Evolutionary conservation across 2,888 invertebrate genomes (phyloP), one percentile per base, ranked within the genome.

Genomic region (Dasypogon diadema): DNA sequence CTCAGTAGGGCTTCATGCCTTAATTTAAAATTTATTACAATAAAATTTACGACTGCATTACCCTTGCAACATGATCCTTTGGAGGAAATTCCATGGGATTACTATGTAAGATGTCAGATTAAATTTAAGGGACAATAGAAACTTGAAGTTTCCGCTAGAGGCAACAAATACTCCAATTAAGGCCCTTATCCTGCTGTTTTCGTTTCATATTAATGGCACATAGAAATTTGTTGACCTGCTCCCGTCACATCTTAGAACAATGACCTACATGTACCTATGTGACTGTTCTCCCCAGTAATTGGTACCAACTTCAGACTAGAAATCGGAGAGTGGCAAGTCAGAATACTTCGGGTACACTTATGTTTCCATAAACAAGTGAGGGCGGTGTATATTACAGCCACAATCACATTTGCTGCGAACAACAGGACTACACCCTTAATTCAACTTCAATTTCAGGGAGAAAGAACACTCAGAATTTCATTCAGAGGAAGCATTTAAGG

Each of bases 401-500:
- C 73, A 55, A 73, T 24, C 51, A 18, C n/a, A 70, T 37, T n/a
- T 42, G 37, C 60, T 37, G 14, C 2, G 16, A 21, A 73, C 56
- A 73, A 73, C 56, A 73, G 22, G 56, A 56, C 73, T 73, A 73
- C 73, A 55, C 65, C 65, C 73, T 73, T 73, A 73, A 73, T 73
- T 73, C 56, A 56, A 73, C 73, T 73, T 56, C 24, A 55, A 73
- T 73, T 55, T 42, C 37, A 56, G 56, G 24, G 22, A 42, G 42
- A 34, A 56, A 42, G 26, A 24, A 24, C 56, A 22, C 55, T 55
- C 56, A 56, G 42, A 73, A 75, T 77, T 75, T 65, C 65, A 77
- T 75, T 73, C 77, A 74, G 26, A 72, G 75, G 73, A 75, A 75
- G 54, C 73, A 77, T 51, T 75, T 65, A 74, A 77, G 75, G 65